Evolutionary conservation across 2,888 invertebrate species (phyloP).

Genomic region (Biston betularia): DNA sequence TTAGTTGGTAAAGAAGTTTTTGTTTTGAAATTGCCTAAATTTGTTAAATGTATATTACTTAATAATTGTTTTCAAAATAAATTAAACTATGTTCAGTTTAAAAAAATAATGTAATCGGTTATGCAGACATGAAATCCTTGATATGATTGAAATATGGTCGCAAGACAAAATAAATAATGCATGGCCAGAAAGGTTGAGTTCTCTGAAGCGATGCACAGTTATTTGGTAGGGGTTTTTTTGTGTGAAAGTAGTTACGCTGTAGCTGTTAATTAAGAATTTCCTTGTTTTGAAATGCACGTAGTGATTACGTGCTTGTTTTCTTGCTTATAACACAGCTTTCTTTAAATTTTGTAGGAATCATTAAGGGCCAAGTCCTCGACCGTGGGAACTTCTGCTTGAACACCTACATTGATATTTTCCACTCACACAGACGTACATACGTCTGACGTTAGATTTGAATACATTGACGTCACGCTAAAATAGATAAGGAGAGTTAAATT

Average conservation of each 20-base stretch:
- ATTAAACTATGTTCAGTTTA: neutral
- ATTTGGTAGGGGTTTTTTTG: conserved; percentile 20
- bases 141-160: too few relatives aligned
- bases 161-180: conserved; percentile 32
- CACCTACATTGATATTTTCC: too few relatives aligned
- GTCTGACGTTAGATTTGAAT: too few relatives aligned
- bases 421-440: too few relatives aligned
- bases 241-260: conserved; percentile 31
- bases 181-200: conserved; percentile 29
- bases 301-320: conserved; percentile 20
- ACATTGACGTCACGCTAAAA: too few relatives aligned
- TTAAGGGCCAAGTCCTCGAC: too few relatives aligned
- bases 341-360: neutral
- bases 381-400: too few relatives aligned
- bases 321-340: conserved; percentile 19
- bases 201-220: conserved; percentile 28
- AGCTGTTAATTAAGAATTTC: conserved; percentile 28
- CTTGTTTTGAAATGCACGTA: conserved; percentile 23
- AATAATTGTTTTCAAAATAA: neutral
- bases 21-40: neutral
- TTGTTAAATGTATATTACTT: neutral
- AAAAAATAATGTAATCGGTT: conserved; percentile 2
- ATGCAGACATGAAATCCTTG: conserved; percentile 27
- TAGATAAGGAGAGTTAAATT: too few relatives aligned
- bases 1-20: too few relatives aligned